Conservation (phyloP, 23 tunicate genomes). For the Phallusia fumigata region DNA sequence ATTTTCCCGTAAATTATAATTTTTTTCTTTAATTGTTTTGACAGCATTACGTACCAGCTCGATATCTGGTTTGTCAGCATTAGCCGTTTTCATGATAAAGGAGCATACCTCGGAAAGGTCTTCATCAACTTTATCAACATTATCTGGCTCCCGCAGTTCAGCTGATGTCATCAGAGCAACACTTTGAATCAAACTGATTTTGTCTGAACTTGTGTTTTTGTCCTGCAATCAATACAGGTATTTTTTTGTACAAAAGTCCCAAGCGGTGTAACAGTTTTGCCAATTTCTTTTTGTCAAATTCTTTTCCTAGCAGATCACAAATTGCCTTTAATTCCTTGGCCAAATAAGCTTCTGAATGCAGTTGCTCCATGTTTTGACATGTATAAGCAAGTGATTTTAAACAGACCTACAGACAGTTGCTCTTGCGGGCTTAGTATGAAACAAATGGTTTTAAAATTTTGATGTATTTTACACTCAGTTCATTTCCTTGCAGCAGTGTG, state of each 20-base stretch:
- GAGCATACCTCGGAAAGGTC: not conserved
- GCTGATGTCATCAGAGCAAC: slow-evolving; percentile 3
- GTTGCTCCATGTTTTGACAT: no score
- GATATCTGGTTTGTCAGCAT: not conserved
- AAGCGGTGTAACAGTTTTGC: not conserved
- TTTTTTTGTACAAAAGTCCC: not conserved
- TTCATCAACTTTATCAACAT: not conserved
- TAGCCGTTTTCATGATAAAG: not conserved
- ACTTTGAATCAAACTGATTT: not conserved
- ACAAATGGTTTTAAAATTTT: no score
- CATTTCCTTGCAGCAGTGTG: no score
- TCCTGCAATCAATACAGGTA: no score
- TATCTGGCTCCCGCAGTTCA: not conserved
- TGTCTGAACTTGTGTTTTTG: no score
- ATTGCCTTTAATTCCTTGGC: not conserved
- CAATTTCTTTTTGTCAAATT: not conserved
- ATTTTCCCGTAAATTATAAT: not conserved
- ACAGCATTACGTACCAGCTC: not conserved
- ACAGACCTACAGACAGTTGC: no score
- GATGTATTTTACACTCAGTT: no score
- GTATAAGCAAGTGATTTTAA: no score
- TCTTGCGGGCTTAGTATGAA: no score
- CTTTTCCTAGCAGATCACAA: not conserved
- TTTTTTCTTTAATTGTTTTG: not conserved
- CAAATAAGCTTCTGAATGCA: not conserved